Percentiles rank a stretch among this genome's conserved stretches.
Evolutionary conservation across 2,113 vertebrate species (phyloP).

Genomic region (Lepidothrix coronata): DNA sequence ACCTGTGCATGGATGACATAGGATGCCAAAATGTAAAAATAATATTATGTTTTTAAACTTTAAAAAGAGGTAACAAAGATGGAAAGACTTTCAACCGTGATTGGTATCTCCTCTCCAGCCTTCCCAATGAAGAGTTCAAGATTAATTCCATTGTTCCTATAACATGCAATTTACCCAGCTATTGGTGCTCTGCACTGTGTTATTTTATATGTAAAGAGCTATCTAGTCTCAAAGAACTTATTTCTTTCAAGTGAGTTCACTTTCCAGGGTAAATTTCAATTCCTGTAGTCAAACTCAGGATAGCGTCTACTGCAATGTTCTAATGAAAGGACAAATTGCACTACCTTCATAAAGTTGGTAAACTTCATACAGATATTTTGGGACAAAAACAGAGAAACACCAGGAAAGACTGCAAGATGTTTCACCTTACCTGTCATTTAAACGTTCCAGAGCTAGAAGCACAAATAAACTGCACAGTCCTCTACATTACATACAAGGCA

Average conservation of each 20-base stretch:
- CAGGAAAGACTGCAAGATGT: background rate
- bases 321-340: background rate
- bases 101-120: background rate
- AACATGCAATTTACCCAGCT: background rate
- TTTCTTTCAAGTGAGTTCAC: background rate
- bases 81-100: background rate
- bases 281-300: background rate
- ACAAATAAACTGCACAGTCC: background rate
- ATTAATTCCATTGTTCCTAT: fast-evolving
- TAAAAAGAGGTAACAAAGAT: background rate
- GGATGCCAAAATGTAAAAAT: background rate
- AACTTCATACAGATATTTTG: background rate
- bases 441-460: background rate
- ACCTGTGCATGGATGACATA: background rate
- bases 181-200: background rate
- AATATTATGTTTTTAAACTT: background rate
- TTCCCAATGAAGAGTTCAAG: background rate
- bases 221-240: background rate
- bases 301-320: fast-evolving
- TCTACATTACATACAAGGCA: background rate
- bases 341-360: background rate
- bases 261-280: background rate
- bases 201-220: background rate
- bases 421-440: background rate
- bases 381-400: background rate